Evolutionary conservation across 2,113 vertebrate species (phyloP), one percentile per base, ranked within the genome.

Genomic region (Chaenocephalus aceratus): DNA sequence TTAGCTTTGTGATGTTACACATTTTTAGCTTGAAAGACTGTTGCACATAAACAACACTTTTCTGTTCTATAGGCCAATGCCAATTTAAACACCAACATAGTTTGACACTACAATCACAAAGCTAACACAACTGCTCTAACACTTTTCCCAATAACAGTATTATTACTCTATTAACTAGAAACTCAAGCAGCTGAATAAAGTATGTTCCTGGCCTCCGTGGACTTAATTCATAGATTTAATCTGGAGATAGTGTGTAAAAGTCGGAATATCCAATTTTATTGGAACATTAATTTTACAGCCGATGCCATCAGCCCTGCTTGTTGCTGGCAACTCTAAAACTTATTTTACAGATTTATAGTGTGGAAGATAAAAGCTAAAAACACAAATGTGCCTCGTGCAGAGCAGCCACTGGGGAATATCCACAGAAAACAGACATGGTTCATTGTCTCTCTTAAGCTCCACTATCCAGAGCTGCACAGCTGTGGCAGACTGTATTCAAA

Each of bases 211-310:
- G 63, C 58, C 72, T 75, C 30, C 49, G 21, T 49, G 23, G 51
- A 45, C 75, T 82, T 53, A 70, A 58, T 63, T 77, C 59, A 82
- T 61, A 83, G 51, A 82, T 75, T 49, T 72, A 64, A 86, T 82
- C 34, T 46, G 36, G 68, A 60, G 81, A 58, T 41, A 84, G 58
- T 75, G 78, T 53, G 59, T 87, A 69, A 88, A 89, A 79, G 70
- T 77, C 30, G 57, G 44, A 79, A 81, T 77, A 30, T 77, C 61
- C 11, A 34, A 5, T 81, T 81, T 87, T 59, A 80, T 44, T 79
- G 72, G 79, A 64, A 71, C 81, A 86, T 91, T 77, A 85, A 86
- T 75, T 84, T 82, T 84, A 80, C 53, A 18, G 74, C 30, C 53
- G 23, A 58, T 48, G 68, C 67, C 64, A 65, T 88, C 76, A 56